phyloP scores from a whole-genome alignment of 2,113 vertebrate genomes.

The Eira barbara region DNA sequence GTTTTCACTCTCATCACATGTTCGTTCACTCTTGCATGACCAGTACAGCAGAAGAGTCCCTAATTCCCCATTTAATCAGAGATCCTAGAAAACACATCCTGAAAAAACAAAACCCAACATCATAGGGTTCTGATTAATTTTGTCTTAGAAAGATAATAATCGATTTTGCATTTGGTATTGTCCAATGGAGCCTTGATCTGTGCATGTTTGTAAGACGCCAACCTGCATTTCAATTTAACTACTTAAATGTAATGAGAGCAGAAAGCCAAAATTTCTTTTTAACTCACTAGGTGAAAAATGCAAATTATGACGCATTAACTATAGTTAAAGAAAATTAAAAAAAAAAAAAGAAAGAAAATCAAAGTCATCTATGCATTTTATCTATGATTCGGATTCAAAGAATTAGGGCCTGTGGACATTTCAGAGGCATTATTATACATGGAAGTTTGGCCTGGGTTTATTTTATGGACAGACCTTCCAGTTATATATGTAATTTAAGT shows the following conservation, averaged over 20 bases:
- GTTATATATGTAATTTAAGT: neutral
- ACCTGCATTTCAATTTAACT: neutral
- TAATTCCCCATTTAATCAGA: slow-evolving; percentile 56
- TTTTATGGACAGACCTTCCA: neutral
- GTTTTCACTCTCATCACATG: neutral
- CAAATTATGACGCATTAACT: neutral
- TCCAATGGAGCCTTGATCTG: neutral
- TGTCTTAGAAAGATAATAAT: neutral
- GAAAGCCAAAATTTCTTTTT: neutral
- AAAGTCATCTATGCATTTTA: neutral
- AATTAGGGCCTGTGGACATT: neutral
- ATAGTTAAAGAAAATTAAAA: neutral
- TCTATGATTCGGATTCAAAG: neutral
- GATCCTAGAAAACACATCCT: neutral
- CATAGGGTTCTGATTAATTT: neutral
- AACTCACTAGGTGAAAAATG: neutral
- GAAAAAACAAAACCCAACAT: neutral
- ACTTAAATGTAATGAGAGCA: neutral
- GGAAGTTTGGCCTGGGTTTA: neutral
- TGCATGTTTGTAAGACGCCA: neutral
- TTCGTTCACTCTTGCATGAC: neutral
- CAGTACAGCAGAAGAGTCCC: neutral
- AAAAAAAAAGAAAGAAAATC: no score
- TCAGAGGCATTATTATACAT: neutral
- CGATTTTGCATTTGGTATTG: neutral